Percentiles rank a stretch among this genome's conserved stretches.
These are phyloP conservation scores for Alosa sapidissima DNA, from an alignment of 2,797 vertebrate species.

Conservation along the genomic window DNA sequence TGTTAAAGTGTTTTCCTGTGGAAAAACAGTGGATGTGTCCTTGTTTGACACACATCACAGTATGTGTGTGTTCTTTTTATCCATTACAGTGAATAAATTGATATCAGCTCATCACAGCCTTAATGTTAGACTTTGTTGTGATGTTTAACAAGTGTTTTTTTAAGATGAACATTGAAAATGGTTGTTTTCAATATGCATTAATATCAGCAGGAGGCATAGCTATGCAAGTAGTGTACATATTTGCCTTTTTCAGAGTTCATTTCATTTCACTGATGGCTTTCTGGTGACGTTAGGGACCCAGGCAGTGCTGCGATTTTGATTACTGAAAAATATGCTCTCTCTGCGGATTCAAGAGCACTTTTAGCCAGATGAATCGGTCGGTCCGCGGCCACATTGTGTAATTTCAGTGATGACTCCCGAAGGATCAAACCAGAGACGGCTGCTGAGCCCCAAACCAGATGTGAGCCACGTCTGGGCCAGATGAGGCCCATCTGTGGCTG, in stretches of 20 bases:
- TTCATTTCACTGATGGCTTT: not conserved
- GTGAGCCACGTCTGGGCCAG: no score
- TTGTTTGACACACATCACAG: not conserved
- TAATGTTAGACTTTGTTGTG: not conserved
- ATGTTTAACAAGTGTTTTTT: not conserved
- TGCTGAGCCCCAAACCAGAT: not conserved
- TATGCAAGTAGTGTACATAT: not conserved
- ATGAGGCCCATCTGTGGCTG: no score
- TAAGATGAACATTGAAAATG: not conserved
- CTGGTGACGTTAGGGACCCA: not conserved
- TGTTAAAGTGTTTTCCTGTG: not conserved
- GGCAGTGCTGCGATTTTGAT: not conserved
- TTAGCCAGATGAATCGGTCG: not conserved
- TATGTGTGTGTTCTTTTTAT: not conserved
- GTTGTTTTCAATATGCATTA: not conserved
- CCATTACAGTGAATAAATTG: not conserved
- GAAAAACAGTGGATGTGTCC: not conserved
- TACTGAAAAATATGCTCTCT: not conserved
- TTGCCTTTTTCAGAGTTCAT: not conserved
- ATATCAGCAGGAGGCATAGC: not conserved
- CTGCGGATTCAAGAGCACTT: not conserved
- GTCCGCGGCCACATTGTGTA: not conserved
- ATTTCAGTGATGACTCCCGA: not conserved
- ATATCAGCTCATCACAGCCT: not conserved
- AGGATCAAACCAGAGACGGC: not conserved